phyloP scores from a whole-genome alignment of 2,888 invertebrate species.

The Brachypterus glaber region DNA sequence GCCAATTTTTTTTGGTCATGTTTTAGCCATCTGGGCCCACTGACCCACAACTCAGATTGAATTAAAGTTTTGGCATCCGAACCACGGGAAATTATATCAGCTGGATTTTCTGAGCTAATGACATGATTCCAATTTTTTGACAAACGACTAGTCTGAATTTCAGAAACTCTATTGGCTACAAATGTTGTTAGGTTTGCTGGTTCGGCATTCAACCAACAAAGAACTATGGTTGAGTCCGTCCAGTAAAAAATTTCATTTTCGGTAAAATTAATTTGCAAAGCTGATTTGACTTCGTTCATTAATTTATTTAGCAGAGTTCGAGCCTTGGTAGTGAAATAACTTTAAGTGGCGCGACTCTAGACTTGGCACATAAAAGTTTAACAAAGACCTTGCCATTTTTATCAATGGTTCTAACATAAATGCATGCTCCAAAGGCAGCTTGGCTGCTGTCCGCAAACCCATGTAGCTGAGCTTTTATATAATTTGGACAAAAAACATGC shows the following conservation, averaged over 20 bases:
- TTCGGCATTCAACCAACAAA: constrained; percentile 30
- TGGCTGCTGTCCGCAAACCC: neutral
- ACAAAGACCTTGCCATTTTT: neutral
- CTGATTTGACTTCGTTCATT: too few species aligned
- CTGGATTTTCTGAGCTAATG: constrained; percentile 5
- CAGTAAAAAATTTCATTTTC: constrained; percentile 15
- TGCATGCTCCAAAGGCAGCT: neutral
- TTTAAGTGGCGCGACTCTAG: too few species aligned
- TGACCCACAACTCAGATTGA: neutral
- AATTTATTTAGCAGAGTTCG: constrained; percentile 17
- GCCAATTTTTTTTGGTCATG: too few species aligned
- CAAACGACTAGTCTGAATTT: constrained; percentile 3
- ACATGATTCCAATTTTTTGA: constrained; percentile 8
- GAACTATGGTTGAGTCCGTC: constrained; percentile 28
- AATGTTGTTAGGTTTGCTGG: constrained; percentile 24
- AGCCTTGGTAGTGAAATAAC: constrained; percentile 16
- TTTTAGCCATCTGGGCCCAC: constrained; percentile 6
- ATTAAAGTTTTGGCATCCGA: neutral
- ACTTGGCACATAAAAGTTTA: neutral
- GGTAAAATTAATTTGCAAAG: constrained; percentile 6
- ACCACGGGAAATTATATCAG: constrained; percentile 7
- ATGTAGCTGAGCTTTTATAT: neutral
- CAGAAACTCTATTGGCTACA: constrained; percentile 7
- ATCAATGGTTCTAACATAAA: neutral
- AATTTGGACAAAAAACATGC: constrained; percentile 4